Conservation (phyloP, 2,888 invertebrate species). For the Pycnomerus fuliginosus region DNA sequence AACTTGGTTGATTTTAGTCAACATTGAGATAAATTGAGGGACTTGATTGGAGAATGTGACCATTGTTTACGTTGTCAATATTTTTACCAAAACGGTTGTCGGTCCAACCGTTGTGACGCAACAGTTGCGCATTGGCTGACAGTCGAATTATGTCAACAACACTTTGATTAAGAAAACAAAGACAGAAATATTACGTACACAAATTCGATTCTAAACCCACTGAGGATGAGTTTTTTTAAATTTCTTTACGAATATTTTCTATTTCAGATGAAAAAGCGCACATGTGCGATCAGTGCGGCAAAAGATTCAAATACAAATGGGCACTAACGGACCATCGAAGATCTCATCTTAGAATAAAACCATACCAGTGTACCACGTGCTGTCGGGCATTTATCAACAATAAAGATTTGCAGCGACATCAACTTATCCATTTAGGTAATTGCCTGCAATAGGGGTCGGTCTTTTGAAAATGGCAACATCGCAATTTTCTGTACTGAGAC, state of each 20-base stretch:
- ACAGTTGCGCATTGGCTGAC: too few relatives aligned
- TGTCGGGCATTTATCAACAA: slow-evolving; percentile 65
- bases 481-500: too few relatives aligned
- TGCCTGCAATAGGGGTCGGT: neutral
- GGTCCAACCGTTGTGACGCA: too few relatives aligned
- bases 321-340: slow-evolving; percentile 59
- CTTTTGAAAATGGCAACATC: neutral
- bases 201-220: slow-evolving; percentile 3
- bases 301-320: slow-evolving; percentile 61
- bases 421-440: slow-evolving; percentile 67
- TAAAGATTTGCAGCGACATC: slow-evolving; percentile 70
- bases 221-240: slow-evolving; percentile 4
- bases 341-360: slow-evolving; percentile 57
- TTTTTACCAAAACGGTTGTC: too few relatives aligned
- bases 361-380: slow-evolving; percentile 66
- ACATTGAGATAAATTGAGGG: too few relatives aligned
- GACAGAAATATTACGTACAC: too few relatives aligned
- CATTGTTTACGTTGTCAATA: too few relatives aligned
- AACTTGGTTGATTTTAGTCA: too few relatives aligned
- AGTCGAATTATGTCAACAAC: too few relatives aligned
- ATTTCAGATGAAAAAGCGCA: slow-evolving; percentile 57
- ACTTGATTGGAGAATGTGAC: too few relatives aligned
- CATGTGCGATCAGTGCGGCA: slow-evolving; percentile 62
- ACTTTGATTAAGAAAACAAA: too few relatives aligned
- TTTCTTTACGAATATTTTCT: neutral